Conservation (phyloP, 2,888 invertebrate species). For the Drosophila glabriapex region DNA sequence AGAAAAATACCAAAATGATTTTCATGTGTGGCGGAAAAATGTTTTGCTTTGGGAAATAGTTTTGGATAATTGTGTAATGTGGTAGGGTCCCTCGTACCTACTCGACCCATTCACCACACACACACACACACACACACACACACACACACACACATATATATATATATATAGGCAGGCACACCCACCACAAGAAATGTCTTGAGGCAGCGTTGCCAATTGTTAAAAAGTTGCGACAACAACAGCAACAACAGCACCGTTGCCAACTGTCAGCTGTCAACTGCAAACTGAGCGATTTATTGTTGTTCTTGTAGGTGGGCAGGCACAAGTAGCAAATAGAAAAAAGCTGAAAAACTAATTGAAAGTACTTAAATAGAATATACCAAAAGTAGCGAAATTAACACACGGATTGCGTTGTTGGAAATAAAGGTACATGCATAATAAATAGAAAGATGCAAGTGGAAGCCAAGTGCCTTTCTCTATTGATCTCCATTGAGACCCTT, state of each 20-base stretch:
- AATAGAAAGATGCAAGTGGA: slow-evolving; percentile 10
- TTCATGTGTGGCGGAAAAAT: slow-evolving; percentile 60
- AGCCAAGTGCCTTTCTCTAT: slow-evolving; percentile 47
- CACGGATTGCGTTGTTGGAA: not conserved
- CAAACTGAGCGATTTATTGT: slow-evolving; percentile 50
- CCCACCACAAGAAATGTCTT: slow-evolving; percentile 17
- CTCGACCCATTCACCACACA: not conserved
- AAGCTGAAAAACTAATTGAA: slow-evolving; percentile 28
- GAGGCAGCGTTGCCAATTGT: slow-evolving; percentile 41
- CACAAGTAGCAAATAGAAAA: slow-evolving; percentile 14
- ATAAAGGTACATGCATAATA: not conserved
- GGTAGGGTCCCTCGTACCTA: slow-evolving; percentile 16
- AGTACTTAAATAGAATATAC: slow-evolving; percentile 17
- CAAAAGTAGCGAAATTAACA: slow-evolving; percentile 4
- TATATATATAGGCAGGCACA: not conserved
- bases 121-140: not conserved
- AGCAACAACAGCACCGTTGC: slow-evolving; percentile 17
- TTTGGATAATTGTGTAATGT: slow-evolving; percentile 70
- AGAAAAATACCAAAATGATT: slow-evolving; percentile 62
- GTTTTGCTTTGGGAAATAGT: slow-evolving; percentile 52
- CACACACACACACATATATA: not conserved
- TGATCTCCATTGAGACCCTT: slow-evolving; percentile 34
- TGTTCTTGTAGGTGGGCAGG: slow-evolving; percentile 37
- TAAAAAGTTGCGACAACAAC: slow-evolving; percentile 19
- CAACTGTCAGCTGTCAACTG: slow-evolving; percentile 54